Conservation (phyloP, 2,113 vertebrate species). For the Ranitomeya variabilis region DNA sequence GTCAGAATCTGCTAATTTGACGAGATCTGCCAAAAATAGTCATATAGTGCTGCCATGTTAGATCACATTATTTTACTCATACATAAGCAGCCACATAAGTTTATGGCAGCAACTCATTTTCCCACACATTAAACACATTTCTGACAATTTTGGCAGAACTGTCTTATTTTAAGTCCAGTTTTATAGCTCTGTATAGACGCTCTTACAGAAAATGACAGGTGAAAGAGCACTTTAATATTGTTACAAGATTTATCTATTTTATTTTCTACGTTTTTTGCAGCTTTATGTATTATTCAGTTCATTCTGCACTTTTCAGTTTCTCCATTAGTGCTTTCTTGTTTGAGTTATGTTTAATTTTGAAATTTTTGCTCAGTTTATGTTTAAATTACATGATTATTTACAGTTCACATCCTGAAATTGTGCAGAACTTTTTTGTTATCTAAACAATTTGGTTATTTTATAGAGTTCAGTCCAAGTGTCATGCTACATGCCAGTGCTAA, state of each 20-base stretch:
- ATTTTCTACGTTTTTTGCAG: background rate
- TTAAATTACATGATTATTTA: background rate
- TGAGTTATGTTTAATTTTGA: background rate
- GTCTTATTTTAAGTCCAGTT: too few species aligned
- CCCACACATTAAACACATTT: too few species aligned
- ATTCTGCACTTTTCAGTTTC: background rate
- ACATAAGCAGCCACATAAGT: too few species aligned
- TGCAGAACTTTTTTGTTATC: background rate
- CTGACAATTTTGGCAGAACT: too few species aligned
- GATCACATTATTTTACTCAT: too few species aligned
- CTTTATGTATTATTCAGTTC: background rate
- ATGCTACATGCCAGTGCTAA: background rate
- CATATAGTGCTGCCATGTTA: too few species aligned
- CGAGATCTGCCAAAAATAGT: too few species aligned
- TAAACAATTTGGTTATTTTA: background rate
- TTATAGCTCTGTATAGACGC: background rate
- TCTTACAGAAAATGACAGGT: background rate
- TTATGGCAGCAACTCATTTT: too few species aligned
- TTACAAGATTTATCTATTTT: background rate
- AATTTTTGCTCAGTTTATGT: background rate
- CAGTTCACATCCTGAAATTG: background rate
- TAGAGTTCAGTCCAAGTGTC: background rate
- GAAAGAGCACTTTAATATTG: background rate
- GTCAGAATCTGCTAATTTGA: too few species aligned
- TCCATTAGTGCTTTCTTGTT: background rate